A percentile compares a stretch with the other conserved stretches of the same genome.
Evolutionary conservation across 2,797 vertebrate species (phyloP).

Genomic region (Prionace glauca): DNA sequence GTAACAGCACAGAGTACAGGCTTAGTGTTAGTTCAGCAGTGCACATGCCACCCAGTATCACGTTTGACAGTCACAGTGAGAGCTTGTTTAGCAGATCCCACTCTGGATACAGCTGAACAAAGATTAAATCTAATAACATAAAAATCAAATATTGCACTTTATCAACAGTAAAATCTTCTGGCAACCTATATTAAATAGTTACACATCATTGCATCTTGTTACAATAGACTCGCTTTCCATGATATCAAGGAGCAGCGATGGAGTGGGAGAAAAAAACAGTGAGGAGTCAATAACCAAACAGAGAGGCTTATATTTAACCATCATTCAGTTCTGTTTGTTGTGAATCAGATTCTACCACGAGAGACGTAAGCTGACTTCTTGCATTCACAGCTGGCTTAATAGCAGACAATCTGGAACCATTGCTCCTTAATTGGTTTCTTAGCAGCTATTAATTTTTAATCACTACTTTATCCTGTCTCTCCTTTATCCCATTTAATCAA

Average conservation of each 20-base stretch:
- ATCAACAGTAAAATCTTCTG: not conserved
- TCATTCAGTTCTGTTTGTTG: not conserved
- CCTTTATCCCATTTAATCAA: not conserved
- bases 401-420: constrained; percentile 28
- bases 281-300: not conserved
- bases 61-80: not conserved
- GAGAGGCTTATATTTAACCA: not conserved
- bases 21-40: not conserved
- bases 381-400: not conserved
- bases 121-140: not conserved
- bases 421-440: not conserved
- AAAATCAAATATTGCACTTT: not conserved
- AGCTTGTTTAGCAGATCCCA: not conserved
- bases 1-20: not conserved
- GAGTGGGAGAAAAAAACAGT: not conserved
- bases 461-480: not conserved
- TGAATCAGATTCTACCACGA: not conserved
- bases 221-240: not conserved
- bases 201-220: not conserved
- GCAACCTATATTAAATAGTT: not conserved
- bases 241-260: not conserved
- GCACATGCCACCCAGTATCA: not conserved
- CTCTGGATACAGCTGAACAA: not conserved
- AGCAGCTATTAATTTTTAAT: constrained; percentile 31
- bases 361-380: not conserved